phyloP scores from a whole-genome alignment of 2,797 vertebrate genomes.

The Argentina silus region DNA sequence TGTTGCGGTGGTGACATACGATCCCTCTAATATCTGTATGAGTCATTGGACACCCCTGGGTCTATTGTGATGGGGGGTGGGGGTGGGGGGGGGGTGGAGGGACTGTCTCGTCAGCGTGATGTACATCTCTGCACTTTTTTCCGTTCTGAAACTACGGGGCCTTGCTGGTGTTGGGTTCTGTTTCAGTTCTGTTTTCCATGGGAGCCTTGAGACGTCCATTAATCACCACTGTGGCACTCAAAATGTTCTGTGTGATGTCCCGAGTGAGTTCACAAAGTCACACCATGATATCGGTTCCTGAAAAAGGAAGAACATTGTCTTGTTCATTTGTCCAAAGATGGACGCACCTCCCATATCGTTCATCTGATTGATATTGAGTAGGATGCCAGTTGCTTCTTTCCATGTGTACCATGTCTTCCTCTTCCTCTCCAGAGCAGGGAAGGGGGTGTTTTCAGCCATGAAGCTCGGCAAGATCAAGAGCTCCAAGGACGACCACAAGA shows the following conservation, averaged over 20 bases:
- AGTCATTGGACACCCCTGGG: conserved; percentile 70
- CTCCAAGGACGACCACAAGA: conserved; percentile 86
- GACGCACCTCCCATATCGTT: too few species aligned
- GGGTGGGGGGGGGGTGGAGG: conserved; percentile 26
- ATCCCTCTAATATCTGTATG: conserved; percentile 77
- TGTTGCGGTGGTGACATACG: conserved; percentile 75
- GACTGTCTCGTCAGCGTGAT: conserved; percentile 30
- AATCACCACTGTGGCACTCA: too few species aligned
- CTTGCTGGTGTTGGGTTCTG: conserved; percentile 18
- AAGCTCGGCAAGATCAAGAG: conserved; percentile 90
- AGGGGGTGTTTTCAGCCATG: conserved; percentile 95
- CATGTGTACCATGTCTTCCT: too few species aligned
- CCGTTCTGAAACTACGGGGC: neutral
- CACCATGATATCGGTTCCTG: too few species aligned
- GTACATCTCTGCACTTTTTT: neutral
- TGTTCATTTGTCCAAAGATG: too few species aligned
- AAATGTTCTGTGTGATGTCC: too few species aligned
- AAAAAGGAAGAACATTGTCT: too few species aligned
- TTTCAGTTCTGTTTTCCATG: neutral
- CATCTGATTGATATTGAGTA: too few species aligned
- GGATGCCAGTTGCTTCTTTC: too few species aligned
- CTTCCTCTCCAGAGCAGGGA: conserved; percentile 83
- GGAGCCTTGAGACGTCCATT: too few species aligned
- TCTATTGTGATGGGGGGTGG: conserved; percentile 74
- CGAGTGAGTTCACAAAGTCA: too few species aligned